These are phyloP conservation scores for Rana temporaria DNA, from an alignment of 2,113 vertebrate species.

Conservation along the genomic window DNA sequence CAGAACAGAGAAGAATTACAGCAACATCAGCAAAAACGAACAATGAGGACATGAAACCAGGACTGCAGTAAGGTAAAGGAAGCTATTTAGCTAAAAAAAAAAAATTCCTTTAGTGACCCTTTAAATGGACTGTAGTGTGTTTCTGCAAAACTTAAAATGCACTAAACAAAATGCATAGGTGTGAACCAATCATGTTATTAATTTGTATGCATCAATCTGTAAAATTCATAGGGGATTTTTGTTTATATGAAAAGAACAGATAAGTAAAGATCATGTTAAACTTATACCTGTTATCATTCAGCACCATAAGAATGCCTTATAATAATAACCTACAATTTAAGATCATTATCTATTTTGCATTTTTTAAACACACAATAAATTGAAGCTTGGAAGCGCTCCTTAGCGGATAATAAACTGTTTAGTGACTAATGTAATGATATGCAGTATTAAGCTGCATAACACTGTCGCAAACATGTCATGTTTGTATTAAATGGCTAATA, in stretches of 20 bases:
- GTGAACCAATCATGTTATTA: too few relatives aligned
- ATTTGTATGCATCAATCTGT: neutral
- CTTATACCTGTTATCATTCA: neutral
- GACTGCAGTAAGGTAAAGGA: too few relatives aligned
- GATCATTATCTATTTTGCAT: conserved; percentile 22
- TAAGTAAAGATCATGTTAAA: neutral
- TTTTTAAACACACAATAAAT: conserved; percentile 5
- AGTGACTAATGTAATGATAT: neutral
- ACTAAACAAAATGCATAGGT: too few relatives aligned
- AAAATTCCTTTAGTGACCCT: too few relatives aligned
- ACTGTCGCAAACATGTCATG: conserved; percentile 1
- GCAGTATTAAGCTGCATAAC: neutral
- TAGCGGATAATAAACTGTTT: conserved; percentile 17
- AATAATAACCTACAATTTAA: conserved; percentile 10
- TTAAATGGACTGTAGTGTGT: too few relatives aligned
- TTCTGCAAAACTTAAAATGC: too few relatives aligned
- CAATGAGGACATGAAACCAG: too few relatives aligned
- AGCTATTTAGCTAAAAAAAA: too few relatives aligned
- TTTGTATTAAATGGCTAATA: conserved; percentile 40
- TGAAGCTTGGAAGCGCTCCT: neutral
- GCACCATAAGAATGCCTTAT: neutral
- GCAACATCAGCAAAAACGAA: too few relatives aligned
- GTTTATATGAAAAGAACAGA: neutral
- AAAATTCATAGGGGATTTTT: neutral
- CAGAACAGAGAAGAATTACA: too few relatives aligned